A percentile compares a stretch with the other conserved stretches of the same genome.
Evolutionary conservation across 2,797 vertebrate genomes (phyloP).

Genomic region (Myotis myotis): DNA sequence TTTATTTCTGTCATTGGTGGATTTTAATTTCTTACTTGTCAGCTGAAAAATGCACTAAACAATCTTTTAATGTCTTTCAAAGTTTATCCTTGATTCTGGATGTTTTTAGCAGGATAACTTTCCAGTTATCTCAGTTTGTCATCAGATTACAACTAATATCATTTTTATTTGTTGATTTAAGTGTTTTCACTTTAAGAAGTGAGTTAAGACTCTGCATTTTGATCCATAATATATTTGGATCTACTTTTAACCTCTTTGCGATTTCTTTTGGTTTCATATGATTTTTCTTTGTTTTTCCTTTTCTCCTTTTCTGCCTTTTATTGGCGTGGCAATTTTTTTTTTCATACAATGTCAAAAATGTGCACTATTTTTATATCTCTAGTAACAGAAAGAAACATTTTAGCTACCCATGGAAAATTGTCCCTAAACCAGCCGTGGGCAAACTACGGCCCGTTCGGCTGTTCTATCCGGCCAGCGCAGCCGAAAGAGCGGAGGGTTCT

Average conservation of each 20-base stretch:
- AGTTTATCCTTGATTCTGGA: neutral
- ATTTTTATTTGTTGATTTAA: neutral
- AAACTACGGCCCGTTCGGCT: too few species aligned
- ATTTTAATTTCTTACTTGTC: neutral
- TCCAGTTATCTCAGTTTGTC: neutral
- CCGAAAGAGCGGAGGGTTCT: too few species aligned
- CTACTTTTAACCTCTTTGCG: neutral
- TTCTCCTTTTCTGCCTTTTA: neutral
- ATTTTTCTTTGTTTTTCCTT: neutral
- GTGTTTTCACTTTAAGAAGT: neutral
- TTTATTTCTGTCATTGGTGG: neutral
- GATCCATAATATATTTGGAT: neutral
- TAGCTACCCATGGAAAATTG: neutral
- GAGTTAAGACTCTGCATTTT: neutral
- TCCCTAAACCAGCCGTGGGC: neutral
- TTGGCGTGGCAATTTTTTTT: neutral
- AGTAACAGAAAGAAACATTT: neutral
- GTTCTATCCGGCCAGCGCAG: too few species aligned
- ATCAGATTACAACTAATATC: neutral
- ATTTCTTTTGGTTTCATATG: neutral
- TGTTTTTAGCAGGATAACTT: neutral
- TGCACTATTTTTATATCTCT: neutral
- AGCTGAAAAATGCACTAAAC: neutral
- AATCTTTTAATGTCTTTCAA: neutral
- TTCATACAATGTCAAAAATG: neutral